Evolutionary conservation across 2,797 vertebrate genomes (phyloP), one percentile per base, ranked within the genome.

Genomic region (Helostoma temminkii): DNA sequence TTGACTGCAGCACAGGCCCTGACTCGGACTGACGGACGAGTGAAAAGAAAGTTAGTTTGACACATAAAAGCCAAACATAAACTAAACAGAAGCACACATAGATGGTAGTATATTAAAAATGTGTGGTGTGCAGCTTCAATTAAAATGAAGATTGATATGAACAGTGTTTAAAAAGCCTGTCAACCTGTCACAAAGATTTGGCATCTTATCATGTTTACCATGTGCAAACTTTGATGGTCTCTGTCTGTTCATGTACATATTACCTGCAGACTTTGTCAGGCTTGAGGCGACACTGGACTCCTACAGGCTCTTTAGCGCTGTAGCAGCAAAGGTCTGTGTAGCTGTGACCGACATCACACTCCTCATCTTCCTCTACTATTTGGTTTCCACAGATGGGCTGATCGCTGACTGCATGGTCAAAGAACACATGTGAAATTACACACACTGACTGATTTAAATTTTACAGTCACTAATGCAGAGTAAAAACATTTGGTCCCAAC

Each of bases 351-450:
- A 95, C 82, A 2, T 96, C 95, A n/a, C 95, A 96, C 74, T 95
- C 92, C 77, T 96, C 95, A 15, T 80, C 93, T 2, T 90, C 73
- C 76, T 96, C 95, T 12, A 95, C 83, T 0, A 96, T 94, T 21
- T 74, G 92, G 86, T 96, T 96, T 54, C 95, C 95, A 84, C 95
- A 96, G 75, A 94, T 95, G 66, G 95, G 95, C 62, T 89, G 91
- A 65, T 93, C 90, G n/a, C 90, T 95, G 60, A 91, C 95, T 96
- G 18, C 39, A 42, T 19, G 85, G n/a, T 6, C 32, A 69, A 28
- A 62, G 43, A 34, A 46, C 18, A 67, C n/a, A 53, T 10, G 21
- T 18, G 24, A 80, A 64, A 83, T 41, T 41, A 34, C n/a, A 45
- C 42, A 64, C 1, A 54, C 30, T 42, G 9, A 60, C n/a, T 22